Base-by-base conservation (phyloP, 2,888 invertebrate species). In the Agriotes lineatus region DNA sequence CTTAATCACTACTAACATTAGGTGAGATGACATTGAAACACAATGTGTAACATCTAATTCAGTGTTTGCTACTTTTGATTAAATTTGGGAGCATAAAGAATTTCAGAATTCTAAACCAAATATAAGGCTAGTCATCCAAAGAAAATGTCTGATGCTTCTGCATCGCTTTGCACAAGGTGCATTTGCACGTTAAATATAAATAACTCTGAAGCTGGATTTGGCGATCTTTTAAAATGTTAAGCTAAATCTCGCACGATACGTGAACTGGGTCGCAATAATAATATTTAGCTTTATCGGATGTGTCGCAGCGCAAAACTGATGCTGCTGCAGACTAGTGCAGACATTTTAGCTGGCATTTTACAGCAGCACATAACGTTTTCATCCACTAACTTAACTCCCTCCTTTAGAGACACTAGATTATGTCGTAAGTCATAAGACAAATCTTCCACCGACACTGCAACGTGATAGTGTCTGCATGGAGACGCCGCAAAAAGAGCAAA, bases 201-300 rank as follows among this genome's bases (percentile, higher is more conserved):
- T 42, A 42, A 14, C 42, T 14, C 16, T 14, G 12, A 9, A 14
- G 42, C 42, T 42, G 42, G 14, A 42, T 42, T 42, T 42, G 14
- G 42, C 9, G 9, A 42, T 16, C 18, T 18, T 42, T 39, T 56
- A 33, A 54, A 63, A 54, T 63, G 56, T 63, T 63, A 63, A 62
- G 19, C 45, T 59, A 50, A 58, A 65, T 65, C 52, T 56, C 56
- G 22, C 30, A 10, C 58, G 56, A 57, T 69, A 72, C 72, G 69
- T 69, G 72, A 67, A 69, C 67, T 67, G 67, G 72, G 69, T 69
- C 67, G 65, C 63, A 69, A 72, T 67, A 66, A 67, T 67, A 71
- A 67, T 72, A 72, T 69, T 58, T 71, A 62, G 59, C 62, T 67
- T 69, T 50, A 66, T 67, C 62, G 61, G 60, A 67, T 44, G 54